phyloP scores from a whole-genome alignment of 2,888 invertebrate genomes.

The Cantharis lateralis region DNA sequence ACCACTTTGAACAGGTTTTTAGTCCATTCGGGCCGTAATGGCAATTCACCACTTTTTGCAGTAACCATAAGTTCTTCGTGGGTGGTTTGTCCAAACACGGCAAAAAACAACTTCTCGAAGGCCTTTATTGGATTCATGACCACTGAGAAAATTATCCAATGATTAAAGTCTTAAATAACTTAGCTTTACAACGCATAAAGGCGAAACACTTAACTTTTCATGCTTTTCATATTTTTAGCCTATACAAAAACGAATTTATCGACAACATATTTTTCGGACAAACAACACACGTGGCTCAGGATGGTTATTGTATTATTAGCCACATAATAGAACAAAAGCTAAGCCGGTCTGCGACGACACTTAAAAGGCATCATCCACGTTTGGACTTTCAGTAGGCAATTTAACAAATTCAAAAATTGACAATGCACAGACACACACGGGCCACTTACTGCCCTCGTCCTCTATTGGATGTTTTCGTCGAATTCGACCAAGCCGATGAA shows the following conservation, averaged over 20 bases:
- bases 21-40: conserved; percentile 81
- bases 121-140: conserved; percentile 88
- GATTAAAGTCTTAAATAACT: conserved; percentile 13
- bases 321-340: conserved; percentile 15
- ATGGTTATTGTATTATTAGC: not conserved
- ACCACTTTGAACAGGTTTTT: conserved; percentile 87
- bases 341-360: conserved; percentile 25
- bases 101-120: conserved; percentile 97
- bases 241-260: not conserved
- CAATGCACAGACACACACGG: conserved; percentile 13
- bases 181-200: conserved; percentile 9
- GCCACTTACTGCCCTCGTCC: conserved; percentile 26
- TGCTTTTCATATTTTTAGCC: conserved; percentile 29
- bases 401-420: not conserved
- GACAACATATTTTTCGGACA: not conserved
- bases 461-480: conserved; percentile 13
- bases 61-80: conserved; percentile 71
- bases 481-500: conserved; percentile 12
- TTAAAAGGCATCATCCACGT: not conserved
- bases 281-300: conserved; percentile 12
- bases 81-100: conserved; percentile 93
- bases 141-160: conserved; percentile 61
- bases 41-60: conserved; percentile 58
- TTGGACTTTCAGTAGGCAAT: not conserved
- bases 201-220: conserved; percentile 21